A percentile compares a stretch with the other conserved stretches of the same genome.
These are phyloP conservation scores for Steinernema hermaphroditum DNA, from an alignment of 2,888 invertebrate species.

Conservation along the genomic window DNA sequence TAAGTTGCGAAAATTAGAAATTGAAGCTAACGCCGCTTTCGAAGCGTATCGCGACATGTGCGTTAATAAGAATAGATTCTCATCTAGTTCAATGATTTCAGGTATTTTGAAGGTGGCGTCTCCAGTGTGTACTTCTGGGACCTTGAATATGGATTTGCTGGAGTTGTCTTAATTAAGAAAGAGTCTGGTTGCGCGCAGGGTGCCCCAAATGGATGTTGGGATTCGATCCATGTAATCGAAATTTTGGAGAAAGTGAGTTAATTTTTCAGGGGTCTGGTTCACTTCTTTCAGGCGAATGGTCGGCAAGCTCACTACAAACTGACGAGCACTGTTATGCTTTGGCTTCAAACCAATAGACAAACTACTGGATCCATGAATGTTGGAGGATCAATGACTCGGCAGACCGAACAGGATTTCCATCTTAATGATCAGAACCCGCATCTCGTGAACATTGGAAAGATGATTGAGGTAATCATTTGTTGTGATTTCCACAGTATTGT, in stretches of 20 bases:
- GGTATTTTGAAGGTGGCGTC: constrained; percentile 97
- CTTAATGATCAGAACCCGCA: constrained; percentile 92
- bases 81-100: no score
- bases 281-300: constrained; percentile 72
- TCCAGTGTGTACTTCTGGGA: constrained; percentile 99
- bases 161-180: constrained; percentile 97
- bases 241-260: constrained; percentile 72
- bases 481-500: no score
- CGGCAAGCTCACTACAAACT: constrained; percentile 91
- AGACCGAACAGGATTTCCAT: constrained; percentile 86
- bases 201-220: constrained; percentile 98
- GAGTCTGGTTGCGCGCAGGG: constrained; percentile 74
- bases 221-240: constrained; percentile 98
- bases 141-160: constrained; percentile 90
- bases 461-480: constrained; percentile 78
- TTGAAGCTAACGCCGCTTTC: constrained; percentile 97
- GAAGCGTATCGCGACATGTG: constrained; percentile 85
- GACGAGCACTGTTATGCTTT: constrained; percentile 97
- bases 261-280: not conserved
- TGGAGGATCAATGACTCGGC: constrained; percentile 92
- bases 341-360: constrained; percentile 93
- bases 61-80: constrained; percentile 31
- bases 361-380: constrained; percentile 98
- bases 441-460: constrained; percentile 94
- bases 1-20: constrained; percentile 87